These are phyloP conservation scores for Prietella phreatophila DNA, from an alignment of 2,113 vertebrate species.

Conservation along the genomic window DNA sequence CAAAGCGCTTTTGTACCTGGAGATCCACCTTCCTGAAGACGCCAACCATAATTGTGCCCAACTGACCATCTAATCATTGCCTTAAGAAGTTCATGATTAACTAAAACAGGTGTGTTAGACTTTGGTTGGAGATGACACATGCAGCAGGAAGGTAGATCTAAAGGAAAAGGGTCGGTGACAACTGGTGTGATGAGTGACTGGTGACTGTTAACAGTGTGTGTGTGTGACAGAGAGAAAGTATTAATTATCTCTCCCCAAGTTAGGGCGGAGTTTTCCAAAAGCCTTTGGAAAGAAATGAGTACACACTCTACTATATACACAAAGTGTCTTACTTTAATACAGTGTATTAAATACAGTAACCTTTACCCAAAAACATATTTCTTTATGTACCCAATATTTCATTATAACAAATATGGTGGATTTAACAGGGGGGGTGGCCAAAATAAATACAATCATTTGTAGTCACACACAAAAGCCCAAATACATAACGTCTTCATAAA, in stretches of 20 bases:
- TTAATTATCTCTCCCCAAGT: neutral
- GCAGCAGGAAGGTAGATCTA: too few relatives aligned
- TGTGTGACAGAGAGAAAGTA: neutral
- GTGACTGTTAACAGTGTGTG: neutral
- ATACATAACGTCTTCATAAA: neutral
- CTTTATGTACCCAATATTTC: neutral
- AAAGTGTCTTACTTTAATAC: conserved; percentile 49
- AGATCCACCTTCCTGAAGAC: too few relatives aligned
- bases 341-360: conserved; percentile 32
- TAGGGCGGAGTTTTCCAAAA: too few relatives aligned
- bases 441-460: conserved; percentile 48
- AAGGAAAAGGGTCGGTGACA: too few relatives aligned
- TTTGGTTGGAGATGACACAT: too few relatives aligned
- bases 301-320: conserved; percentile 49
- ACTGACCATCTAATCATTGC: too few relatives aligned
- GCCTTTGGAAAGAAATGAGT: conserved; percentile 56
- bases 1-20: too few relatives aligned
- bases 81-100: too few relatives aligned
- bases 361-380: conserved; percentile 30
- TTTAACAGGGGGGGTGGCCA: neutral
- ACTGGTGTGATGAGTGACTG: too few relatives aligned
- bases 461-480: conserved; percentile 13
- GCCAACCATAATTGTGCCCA: too few relatives aligned
- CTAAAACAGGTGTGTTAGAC: too few relatives aligned
- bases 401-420: neutral